A percentile compares a stretch with the other conserved stretches of the same genome.
Conservation (phyloP, 2,888 invertebrate species). For the Cerastis leucographa region DNA sequence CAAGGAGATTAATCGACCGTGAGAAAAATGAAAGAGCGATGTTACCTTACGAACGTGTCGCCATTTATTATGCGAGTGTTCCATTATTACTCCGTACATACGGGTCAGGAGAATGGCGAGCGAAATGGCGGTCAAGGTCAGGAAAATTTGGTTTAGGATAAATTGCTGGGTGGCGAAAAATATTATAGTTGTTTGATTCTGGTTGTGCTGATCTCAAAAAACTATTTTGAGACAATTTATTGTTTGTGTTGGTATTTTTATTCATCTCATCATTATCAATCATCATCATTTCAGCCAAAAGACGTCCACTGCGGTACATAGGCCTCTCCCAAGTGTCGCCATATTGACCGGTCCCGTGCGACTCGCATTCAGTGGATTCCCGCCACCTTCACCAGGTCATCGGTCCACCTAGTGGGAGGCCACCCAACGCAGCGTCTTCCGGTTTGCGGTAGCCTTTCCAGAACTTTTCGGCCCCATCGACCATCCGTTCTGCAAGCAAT, state of each 20-base stretch:
- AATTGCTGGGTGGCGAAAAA: neutral
- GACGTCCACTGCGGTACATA: too few species aligned
- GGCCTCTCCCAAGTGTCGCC: too few species aligned
- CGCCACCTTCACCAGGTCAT: too few species aligned
- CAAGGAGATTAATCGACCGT: conserved; percentile 83
- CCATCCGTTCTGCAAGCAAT: too few species aligned
- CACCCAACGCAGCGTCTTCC: too few species aligned
- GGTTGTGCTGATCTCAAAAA: neutral
- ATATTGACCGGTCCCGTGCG: too few species aligned
- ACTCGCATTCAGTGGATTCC: too few species aligned
- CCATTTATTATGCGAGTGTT: conserved; percentile 82
- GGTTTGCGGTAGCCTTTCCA: too few species aligned
- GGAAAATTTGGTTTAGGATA: neutral
- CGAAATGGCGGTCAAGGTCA: conserved; percentile 39
- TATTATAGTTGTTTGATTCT: neutral
- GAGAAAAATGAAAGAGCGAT: conserved; percentile 84
- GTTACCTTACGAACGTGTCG: conserved; percentile 82
- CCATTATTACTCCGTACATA: conserved; percentile 77
- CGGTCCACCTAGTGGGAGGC: too few species aligned
- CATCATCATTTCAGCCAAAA: too few species aligned
- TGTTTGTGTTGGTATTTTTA: neutral
- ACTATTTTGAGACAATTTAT: neutral
- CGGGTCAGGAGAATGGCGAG: conserved; percentile 36
- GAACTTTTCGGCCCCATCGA: too few species aligned
- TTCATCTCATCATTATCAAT: too few species aligned